A percentile compares a stretch with the other conserved stretches of the same genome.
Evolutionary conservation across 2,113 vertebrate species (phyloP).

Genomic region (Cyphomyrus plagiostoma): DNA sequence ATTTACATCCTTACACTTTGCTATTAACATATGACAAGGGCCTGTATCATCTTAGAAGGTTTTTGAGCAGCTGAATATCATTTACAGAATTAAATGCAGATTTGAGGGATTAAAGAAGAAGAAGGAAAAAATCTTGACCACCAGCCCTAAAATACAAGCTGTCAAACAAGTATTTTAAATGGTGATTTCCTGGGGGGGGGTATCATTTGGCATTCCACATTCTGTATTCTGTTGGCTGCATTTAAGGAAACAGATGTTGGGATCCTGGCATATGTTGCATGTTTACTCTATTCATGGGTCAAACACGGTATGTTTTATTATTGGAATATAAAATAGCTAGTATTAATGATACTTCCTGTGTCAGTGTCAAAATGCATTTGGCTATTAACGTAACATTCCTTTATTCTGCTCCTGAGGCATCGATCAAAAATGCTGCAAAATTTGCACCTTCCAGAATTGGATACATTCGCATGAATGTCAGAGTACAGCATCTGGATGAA

Average conservation of each 20-base stretch:
- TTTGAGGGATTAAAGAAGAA: background rate
- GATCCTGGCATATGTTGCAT: constrained; percentile 21
- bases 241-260: constrained; percentile 35
- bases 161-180: constrained; percentile 19
- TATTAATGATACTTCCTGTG: background rate
- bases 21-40: background rate
- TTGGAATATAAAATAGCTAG: background rate
- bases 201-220: constrained; percentile 7
- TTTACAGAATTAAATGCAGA: background rate
- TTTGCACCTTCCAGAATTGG: background rate
- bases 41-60: background rate
- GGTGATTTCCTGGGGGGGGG: constrained; percentile 14
- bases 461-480: background rate
- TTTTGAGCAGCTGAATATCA: background rate
- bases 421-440: background rate
- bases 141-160: constrained; percentile 23
- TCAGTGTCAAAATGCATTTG: background rate
- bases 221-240: constrained; percentile 31
- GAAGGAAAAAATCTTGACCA: background rate
- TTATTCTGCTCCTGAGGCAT: background rate
- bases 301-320: constrained; percentile 2
- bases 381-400: background rate
- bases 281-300: constrained; percentile 14
- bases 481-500: background rate
- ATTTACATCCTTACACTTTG: background rate